Conservation (phyloP, 2,113 vertebrate genomes). For the Argyrosomus japonicus region DNA sequence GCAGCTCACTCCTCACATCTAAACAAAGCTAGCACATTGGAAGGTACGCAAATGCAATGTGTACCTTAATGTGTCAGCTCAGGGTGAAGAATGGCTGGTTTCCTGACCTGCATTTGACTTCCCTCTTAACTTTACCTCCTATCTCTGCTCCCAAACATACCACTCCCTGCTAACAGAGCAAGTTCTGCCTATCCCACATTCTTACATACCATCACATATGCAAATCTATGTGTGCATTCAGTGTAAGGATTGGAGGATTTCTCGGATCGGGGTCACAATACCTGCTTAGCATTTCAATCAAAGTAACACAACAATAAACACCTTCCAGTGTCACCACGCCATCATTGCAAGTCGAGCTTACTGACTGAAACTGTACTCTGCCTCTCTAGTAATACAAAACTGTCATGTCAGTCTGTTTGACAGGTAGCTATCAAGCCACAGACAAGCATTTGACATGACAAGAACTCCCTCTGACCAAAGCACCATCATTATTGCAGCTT, state of each 20-base stretch:
- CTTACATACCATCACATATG: conserved; percentile 11
- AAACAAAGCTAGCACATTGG: background rate
- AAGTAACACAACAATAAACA: background rate
- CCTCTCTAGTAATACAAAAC: background rate
- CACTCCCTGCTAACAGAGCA: conserved; percentile 19
- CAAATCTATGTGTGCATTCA: background rate
- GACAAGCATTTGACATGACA: background rate
- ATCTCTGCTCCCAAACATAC: conserved; percentile 18
- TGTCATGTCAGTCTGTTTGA: background rate
- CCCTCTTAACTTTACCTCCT: background rate
- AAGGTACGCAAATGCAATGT: background rate
- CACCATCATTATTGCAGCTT: background rate
- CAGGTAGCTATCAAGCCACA: background rate
- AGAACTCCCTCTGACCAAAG: background rate
- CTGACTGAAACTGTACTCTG: background rate
- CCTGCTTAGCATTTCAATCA: background rate
- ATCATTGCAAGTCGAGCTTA: too few species aligned
- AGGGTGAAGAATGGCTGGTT: conserved; percentile 9
- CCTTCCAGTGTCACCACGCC: background rate
- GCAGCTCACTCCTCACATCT: background rate
- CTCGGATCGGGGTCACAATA: background rate
- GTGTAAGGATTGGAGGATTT: background rate
- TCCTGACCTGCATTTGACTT: conserved; percentile 10
- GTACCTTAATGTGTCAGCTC: background rate
- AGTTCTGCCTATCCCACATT: conserved; percentile 8